These are phyloP conservation scores for Meloidogyne exigua DNA, from an alignment of 1,140 invertebrate species.

Conservation along the genomic window DNA sequence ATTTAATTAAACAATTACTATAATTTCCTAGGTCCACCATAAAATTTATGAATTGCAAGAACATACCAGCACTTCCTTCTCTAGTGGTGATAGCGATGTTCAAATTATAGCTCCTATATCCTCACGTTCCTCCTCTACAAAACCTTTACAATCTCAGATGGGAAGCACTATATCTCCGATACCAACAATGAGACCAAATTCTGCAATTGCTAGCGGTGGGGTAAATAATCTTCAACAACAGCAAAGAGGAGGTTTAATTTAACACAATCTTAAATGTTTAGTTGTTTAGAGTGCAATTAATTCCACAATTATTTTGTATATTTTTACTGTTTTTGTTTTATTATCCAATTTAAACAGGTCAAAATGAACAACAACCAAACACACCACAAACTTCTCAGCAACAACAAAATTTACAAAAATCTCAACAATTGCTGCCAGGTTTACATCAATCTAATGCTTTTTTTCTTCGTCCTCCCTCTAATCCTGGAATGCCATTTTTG, in stretches of 20 bases:
- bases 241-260: neutral
- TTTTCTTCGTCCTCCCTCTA: neutral
- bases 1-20: too few relatives aligned
- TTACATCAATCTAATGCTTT: neutral
- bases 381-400: neutral
- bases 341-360: neutral
- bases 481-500: neutral
- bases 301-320: too few relatives aligned
- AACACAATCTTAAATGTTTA: neutral
- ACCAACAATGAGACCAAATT: conserved; percentile 18
- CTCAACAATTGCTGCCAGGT: neutral
- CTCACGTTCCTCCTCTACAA: conserved; percentile 13
- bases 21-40: neutral
- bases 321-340: too few relatives aligned
- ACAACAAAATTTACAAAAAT: neutral
- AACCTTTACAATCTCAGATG: neutral
- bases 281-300: too few relatives aligned
- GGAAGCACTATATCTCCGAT: neutral
- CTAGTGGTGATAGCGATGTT: neutral
- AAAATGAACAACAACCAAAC: neutral
- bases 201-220: conserved; percentile 12
- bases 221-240: neutral
- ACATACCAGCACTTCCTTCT: neutral
- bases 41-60: conserved; percentile 23
- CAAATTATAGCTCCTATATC: neutral